Percentiles rank a stretch among this genome's conserved stretches.
Evolutionary conservation across 2,888 invertebrate genomes (phyloP).

Genomic region (Erynnis tages): DNA sequence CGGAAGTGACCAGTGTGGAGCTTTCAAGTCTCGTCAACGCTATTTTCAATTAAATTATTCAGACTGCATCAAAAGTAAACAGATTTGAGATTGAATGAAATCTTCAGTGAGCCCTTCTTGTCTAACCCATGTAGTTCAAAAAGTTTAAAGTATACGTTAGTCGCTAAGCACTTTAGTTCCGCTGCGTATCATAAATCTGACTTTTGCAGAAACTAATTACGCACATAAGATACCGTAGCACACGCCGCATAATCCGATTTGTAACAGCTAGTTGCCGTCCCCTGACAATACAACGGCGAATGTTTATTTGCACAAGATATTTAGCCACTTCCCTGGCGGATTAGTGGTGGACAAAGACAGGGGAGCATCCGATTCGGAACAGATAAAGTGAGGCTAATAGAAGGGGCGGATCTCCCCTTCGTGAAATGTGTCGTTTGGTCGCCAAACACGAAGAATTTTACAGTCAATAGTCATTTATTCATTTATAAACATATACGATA

Average conservation of each 20-base stretch:
- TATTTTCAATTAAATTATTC: too few relatives aligned
- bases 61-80: too few relatives aligned
- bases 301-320: slow-evolving; percentile 82
- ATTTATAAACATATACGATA: too few relatives aligned
- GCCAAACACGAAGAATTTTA: too few relatives aligned
- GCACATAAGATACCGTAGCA: slow-evolving; percentile 57
- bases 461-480: too few relatives aligned
- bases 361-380: slow-evolving; percentile 50
- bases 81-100: too few relatives aligned
- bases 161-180: slow-evolving; percentile 31
- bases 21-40: too few relatives aligned
- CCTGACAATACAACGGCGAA: slow-evolving; percentile 70
- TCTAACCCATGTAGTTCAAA: too few relatives aligned
- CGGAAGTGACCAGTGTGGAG: too few relatives aligned
- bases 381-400: slow-evolving; percentile 72
- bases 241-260: slow-evolving; percentile 73
- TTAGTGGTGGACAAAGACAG: slow-evolving; percentile 69
- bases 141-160: too few relatives aligned
- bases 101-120: too few relatives aligned
- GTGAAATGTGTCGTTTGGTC: slow-evolving; percentile 32
- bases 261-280: slow-evolving; percentile 62
- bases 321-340: slow-evolving; percentile 79
- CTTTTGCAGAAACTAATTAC: slow-evolving; percentile 62
- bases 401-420: slow-evolving; percentile 63
- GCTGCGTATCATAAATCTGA: slow-evolving; percentile 47